Evolutionary conservation across 2,113 vertebrate species (phyloP).

Genomic region (Aspidoscelis tigris): DNA sequence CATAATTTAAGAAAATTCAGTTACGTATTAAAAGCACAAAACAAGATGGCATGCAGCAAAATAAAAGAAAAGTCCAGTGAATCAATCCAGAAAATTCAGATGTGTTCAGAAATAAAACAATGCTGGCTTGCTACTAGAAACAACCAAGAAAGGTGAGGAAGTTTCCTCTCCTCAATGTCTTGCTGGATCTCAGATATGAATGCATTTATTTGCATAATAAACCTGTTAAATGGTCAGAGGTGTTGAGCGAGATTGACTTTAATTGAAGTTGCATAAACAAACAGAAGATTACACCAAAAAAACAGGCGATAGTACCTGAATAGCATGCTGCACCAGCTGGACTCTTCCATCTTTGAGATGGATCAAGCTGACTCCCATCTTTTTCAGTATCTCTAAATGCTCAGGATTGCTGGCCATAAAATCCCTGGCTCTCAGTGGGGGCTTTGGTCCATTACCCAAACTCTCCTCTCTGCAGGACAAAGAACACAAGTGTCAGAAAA

Average conservation of each 20-base stretch:
- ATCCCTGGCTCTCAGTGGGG: slow-evolving; percentile 93
- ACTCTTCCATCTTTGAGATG: slow-evolving; percentile 97
- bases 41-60: too few relatives aligned
- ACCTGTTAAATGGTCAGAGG: too few relatives aligned
- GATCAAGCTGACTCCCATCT: slow-evolving; percentile 98
- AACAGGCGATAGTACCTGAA: slow-evolving; percentile 83
- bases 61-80: background rate
- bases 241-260: too few relatives aligned
- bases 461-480: slow-evolving; percentile 79
- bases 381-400: slow-evolving; percentile 95
- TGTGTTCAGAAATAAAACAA: background rate
- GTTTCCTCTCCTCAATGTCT: too few relatives aligned
- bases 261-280: background rate
- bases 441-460: slow-evolving; percentile 85
- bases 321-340: slow-evolving; percentile 95
- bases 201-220: too few relatives aligned
- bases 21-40: background rate
- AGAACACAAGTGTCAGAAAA: slow-evolving; percentile 33
- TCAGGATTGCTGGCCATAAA: slow-evolving; percentile 98
- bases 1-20: background rate
- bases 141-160: background rate
- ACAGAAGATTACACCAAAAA: background rate
- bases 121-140: background rate
- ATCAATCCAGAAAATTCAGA: background rate
- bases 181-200: too few relatives aligned